Conservation (phyloP, 2,797 vertebrate species). For the Lacerta bilineata region DNA sequence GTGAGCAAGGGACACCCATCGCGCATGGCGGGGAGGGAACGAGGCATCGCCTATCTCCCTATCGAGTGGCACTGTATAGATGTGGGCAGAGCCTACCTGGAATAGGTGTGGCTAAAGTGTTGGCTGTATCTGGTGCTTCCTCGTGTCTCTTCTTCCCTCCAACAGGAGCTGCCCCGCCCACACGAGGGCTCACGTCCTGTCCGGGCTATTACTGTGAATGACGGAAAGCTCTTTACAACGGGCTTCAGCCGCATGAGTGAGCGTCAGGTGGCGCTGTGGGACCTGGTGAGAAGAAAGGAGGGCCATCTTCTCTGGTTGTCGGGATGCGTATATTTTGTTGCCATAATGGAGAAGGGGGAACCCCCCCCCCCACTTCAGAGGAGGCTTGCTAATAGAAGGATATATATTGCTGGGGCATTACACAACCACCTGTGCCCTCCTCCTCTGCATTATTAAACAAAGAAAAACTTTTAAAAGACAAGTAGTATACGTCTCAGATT, state of each 20-base stretch:
- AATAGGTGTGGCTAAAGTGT: too few relatives aligned
- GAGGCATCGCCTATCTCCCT: not conserved
- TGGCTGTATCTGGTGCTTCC: not conserved
- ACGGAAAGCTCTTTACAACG: constrained; percentile 40
- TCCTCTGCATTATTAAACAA: not conserved
- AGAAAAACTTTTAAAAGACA: not conserved
- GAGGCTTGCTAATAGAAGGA: not conserved
- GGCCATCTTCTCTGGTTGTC: not conserved
- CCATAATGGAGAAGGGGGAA: not conserved
- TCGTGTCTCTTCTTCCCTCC: not conserved
- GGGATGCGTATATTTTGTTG: too few relatives aligned
- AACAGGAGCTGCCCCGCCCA: constrained; percentile 14
- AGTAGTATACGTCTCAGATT: not conserved
- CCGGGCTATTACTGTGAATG: constrained; percentile 17
- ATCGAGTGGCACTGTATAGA: not conserved
- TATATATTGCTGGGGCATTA: not conserved
- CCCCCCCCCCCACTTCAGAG: not conserved
- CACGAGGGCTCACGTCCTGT: constrained; percentile 34
- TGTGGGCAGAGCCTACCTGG: not conserved
- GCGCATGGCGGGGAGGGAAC: too few relatives aligned
- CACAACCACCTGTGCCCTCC: too few relatives aligned
- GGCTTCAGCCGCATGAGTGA: constrained; percentile 89
- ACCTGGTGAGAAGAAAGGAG: constrained; percentile 81
- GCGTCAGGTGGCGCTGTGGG: constrained; percentile 94
- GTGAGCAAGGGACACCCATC: not conserved